Conservation (phyloP, 2,888 invertebrate genomes). For the Pseudanteris insignis region DNA sequence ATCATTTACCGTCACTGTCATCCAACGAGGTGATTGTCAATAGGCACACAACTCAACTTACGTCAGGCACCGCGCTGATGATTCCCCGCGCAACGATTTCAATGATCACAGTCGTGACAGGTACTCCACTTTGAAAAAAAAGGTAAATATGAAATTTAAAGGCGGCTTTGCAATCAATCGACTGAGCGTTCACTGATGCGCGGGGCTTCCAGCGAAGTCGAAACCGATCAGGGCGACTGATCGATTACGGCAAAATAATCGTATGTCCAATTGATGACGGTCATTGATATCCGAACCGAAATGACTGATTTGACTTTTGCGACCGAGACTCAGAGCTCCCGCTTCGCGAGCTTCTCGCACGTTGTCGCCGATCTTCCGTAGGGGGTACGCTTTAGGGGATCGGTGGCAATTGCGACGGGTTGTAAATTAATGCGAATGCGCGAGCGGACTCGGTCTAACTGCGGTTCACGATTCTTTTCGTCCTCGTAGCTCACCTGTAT, state of each 20-base stretch:
- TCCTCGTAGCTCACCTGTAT: conserved; percentile 51
- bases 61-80: conserved; percentile 29
- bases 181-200: too few species aligned
- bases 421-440: conserved; percentile 63
- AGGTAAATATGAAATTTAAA: too few species aligned
- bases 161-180: too few species aligned
- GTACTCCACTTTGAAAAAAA: conserved; percentile 13
- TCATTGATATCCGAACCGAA: conserved; percentile 7
- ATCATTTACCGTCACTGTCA: conserved; percentile 30
- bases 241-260: not conserved
- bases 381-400: conserved; percentile 28
- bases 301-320: conserved; percentile 5
- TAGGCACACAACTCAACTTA: conserved; percentile 32
- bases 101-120: conserved; percentile 17
- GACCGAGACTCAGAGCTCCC: conserved; percentile 27
- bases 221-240: conserved; percentile 17
- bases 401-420: conserved; percentile 45
- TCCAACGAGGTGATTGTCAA: conserved; percentile 13
- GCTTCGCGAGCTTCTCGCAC: conserved; percentile 20
- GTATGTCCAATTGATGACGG: conserved; percentile 1
- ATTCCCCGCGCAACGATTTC: conserved; percentile 13
- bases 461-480: conserved; percentile 59
- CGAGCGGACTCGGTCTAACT: conserved; percentile 66
- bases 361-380: conserved; percentile 21
- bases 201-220: conserved; percentile 7